Evolutionary conservation across 1,140 invertebrate genomes (phyloP).

Genomic region (Adelges cooleyi): DNA sequence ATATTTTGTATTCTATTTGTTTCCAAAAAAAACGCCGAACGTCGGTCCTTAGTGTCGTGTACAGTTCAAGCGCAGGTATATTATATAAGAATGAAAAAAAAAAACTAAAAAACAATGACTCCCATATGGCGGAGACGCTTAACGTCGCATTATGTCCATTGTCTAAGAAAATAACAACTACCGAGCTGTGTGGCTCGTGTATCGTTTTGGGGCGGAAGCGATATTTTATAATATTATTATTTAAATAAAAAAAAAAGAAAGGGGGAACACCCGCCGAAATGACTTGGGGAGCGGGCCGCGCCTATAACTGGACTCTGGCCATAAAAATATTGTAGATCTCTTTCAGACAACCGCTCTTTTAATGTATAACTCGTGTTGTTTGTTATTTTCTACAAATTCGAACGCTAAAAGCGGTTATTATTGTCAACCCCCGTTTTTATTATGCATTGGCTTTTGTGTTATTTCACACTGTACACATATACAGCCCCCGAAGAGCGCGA

Average conservation of each 20-base stretch:
- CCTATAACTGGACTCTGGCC: background rate
- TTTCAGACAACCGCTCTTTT: too few relatives aligned
- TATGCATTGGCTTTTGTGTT: background rate
- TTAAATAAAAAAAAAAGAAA: too few relatives aligned
- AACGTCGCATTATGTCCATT: background rate
- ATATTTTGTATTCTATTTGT: background rate
- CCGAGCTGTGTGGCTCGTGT: background rate
- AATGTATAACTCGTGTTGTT: background rate
- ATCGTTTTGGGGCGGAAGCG: slow-evolving; percentile 14
- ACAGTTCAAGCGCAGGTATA: background rate
- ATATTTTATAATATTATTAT: background rate
- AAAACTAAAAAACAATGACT: slow-evolving; percentile 17
- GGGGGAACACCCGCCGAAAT: background rate
- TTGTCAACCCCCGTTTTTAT: slow-evolving; percentile 17
- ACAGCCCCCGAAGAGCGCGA: too few relatives aligned
- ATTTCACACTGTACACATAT: background rate
- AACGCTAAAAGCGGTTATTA: slow-evolving; percentile 14
- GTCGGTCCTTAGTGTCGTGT: background rate
- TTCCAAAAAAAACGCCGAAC: slow-evolving; percentile 5
- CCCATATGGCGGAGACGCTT: slow-evolving; percentile 5
- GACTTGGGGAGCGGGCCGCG: slow-evolving; percentile 3
- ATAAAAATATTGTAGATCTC: too few relatives aligned
- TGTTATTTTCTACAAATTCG: background rate
- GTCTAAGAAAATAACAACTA: slow-evolving; percentile 14
- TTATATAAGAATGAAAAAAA: background rate